A percentile compares a stretch with the other conserved stretches of the same genome.
Evolutionary conservation across 2,888 invertebrate species (phyloP).

Genomic region (Hemistola chrysoprasaria): DNA sequence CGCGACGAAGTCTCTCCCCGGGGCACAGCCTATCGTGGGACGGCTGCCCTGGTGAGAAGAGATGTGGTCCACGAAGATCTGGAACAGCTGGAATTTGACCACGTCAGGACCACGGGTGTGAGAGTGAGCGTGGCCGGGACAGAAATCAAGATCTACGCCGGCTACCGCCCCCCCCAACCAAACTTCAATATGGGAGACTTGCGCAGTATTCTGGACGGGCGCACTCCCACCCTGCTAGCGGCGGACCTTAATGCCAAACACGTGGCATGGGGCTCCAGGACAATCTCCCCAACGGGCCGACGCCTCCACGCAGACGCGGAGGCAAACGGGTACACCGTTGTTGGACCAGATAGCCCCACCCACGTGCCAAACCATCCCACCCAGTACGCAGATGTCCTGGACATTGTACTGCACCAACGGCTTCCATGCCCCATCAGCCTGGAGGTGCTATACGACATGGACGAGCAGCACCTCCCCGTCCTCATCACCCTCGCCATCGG

Average conservation of each 20-base stretch:
- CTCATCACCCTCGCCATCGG: background rate
- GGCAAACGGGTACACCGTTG: background rate
- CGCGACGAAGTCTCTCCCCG: too few relatives aligned
- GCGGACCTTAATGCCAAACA: conserved; percentile 1
- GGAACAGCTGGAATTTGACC: background rate
- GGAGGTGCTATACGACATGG: background rate
- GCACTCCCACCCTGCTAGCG: background rate
- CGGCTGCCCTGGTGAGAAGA: background rate
- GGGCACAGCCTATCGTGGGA: background rate
- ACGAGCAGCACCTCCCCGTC: conserved; percentile 3
- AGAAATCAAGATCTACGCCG: conserved; percentile 2
- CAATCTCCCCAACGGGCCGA: background rate
- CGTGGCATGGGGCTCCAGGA: background rate
- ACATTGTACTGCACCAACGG: background rate
- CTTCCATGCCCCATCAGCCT: background rate
- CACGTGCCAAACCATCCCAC: background rate
- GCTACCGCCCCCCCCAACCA: background rate
- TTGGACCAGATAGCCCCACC: background rate
- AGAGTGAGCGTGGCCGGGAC: background rate
- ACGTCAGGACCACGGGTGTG: background rate
- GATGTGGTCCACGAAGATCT: background rate
- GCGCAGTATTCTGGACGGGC: background rate
- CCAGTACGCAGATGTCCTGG: background rate
- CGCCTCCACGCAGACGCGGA: background rate
- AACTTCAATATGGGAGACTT: background rate